Evolutionary conservation across 2,113 vertebrate species (phyloP).

Genomic region (Periophthalmodon schlosseri): DNA sequence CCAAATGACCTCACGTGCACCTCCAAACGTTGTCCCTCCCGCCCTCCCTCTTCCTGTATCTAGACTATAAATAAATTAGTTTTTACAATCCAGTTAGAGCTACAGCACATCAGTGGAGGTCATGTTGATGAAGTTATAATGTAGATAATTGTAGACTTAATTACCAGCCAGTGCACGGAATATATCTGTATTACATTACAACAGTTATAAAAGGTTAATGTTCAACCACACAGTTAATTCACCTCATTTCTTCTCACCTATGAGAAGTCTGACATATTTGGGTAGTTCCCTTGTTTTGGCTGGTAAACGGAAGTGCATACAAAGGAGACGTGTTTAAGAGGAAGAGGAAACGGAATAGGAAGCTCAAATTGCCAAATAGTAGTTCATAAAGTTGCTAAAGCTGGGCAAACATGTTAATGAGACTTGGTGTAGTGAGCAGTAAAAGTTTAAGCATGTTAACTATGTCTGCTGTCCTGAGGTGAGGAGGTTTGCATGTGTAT

Average conservation of each 20-base stretch:
- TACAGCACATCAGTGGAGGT: background rate
- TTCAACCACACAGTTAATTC: background rate
- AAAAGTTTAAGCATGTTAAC: background rate
- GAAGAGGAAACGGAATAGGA: slow-evolving; percentile 3
- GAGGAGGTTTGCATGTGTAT: background rate
- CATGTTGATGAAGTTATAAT: background rate
- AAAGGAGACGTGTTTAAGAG: background rate
- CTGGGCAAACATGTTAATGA: background rate
- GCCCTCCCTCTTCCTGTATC: too few species aligned
- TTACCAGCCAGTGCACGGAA: background rate
- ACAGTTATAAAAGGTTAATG: background rate
- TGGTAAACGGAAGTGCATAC: background rate
- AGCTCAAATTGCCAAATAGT: background rate
- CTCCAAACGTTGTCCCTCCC: too few species aligned
- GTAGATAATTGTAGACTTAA: background rate
- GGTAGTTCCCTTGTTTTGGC: background rate
- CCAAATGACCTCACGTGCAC: too few species aligned
- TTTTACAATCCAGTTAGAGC: background rate
- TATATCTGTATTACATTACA: background rate
- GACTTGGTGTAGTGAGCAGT: background rate
- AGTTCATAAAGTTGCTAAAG: background rate
- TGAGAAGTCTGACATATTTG: background rate
- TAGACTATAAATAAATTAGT: too few species aligned
- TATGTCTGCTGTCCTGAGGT: background rate
- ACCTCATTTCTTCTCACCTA: background rate